These are phyloP conservation scores for Mionectes olivaceus DNA, from an alignment of 2,797 vertebrate species.

Conservation along the genomic window DNA sequence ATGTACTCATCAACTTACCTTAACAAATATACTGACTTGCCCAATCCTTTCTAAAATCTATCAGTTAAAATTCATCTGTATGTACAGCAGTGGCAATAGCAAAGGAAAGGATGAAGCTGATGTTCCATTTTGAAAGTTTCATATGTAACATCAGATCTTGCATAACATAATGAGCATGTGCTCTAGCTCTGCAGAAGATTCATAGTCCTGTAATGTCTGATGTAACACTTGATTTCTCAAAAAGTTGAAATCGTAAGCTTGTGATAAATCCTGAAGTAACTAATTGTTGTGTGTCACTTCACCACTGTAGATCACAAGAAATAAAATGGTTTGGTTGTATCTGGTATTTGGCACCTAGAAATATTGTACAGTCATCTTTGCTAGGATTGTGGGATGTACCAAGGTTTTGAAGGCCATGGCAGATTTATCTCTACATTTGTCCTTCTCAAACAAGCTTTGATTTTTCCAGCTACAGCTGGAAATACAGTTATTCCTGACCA, in stretches of 20 bases:
- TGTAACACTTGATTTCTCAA: neutral
- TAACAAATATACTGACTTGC: neutral
- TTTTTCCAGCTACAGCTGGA: neutral
- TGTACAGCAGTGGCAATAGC: neutral
- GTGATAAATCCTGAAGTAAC: neutral
- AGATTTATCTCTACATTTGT: neutral
- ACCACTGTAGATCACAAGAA: neutral
- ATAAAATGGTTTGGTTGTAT: neutral
- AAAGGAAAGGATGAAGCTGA: neutral
- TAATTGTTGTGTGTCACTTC: neutral
- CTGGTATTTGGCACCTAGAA: neutral
- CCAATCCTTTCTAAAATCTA: neutral
- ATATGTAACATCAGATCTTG: neutral
- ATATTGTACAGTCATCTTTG: neutral
- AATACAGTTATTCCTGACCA: neutral
- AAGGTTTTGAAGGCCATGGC: neutral
- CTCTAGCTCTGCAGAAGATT: neutral
- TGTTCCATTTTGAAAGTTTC: neutral
- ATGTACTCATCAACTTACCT: neutral
- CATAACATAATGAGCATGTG: neutral
- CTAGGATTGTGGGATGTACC: neutral
- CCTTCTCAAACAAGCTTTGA: neutral
- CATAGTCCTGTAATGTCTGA: neutral
- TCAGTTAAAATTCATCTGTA: neutral
- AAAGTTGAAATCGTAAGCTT: neutral